phyloP scores from a whole-genome alignment of 2,113 vertebrate species.

The Scomber colias region DNA sequence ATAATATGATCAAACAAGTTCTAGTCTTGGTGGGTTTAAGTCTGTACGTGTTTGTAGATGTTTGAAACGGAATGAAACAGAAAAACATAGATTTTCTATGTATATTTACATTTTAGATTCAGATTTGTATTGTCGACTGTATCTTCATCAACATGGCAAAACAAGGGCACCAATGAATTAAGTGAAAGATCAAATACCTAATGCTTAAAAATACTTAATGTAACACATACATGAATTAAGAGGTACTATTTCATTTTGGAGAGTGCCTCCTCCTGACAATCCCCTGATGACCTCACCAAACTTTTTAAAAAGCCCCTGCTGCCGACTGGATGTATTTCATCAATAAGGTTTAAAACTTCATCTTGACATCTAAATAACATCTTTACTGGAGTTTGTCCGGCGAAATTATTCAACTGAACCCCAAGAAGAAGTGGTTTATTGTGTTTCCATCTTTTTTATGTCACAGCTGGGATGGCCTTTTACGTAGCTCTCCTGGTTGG shows the following conservation, averaged over 20 bases:
- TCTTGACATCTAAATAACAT: too few species aligned
- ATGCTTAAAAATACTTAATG: too few species aligned
- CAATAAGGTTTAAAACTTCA: too few species aligned
- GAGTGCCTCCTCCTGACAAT: neutral
- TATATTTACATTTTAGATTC: too few species aligned
- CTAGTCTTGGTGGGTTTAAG: too few species aligned
- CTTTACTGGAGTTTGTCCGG: neutral
- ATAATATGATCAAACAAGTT: too few species aligned
- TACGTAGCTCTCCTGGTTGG: constrained; percentile 30
- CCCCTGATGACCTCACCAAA: neutral
- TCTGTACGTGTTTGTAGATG: neutral
- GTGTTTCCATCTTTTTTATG: neutral
- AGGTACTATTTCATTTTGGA: neutral
- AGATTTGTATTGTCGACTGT: too few species aligned
- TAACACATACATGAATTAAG: neutral
- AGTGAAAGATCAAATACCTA: too few species aligned
- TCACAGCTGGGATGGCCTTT: constrained; percentile 12
- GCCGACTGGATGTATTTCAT: neutral
- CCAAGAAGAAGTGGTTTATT: neutral
- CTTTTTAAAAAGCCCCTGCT: neutral
- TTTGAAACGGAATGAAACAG: neutral
- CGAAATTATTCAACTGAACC: neutral
- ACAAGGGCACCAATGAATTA: too few species aligned
- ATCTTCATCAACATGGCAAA: too few species aligned
- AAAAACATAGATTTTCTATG: too few species aligned